Evolutionary conservation across 2,888 invertebrate genomes (phyloP), one percentile per base, ranked within the genome.

Genomic region (Lepidochrysops patricia): DNA sequence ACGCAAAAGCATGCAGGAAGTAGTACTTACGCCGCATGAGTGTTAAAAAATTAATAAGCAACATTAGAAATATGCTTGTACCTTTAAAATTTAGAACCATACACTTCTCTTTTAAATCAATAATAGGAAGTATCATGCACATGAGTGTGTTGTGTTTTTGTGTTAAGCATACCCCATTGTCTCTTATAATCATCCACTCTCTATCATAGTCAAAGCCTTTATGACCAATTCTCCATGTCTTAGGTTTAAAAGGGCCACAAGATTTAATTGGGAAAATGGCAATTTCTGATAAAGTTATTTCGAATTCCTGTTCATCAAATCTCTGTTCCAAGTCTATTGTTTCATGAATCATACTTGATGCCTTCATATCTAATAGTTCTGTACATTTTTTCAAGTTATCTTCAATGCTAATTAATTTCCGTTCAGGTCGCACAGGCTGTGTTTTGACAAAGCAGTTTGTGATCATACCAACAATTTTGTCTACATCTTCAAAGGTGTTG

Each of bases 181-280:
- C 91, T 70, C 93, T 95, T 5, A 97, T 91, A 63, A 99, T 93
- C 96, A 98, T 97, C 97, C 98, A 99, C 73, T 95, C 93, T 67
- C 98, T 91, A 80, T 99, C 99, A 78, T 94, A 97, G 71, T 93
- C 90, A 32, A 99, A 90, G 0, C 98, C 98, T 70, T 93, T 93
- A 0, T 81, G 70, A 9, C 93, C 94, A 60, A 98, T 79, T 62
- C 90, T 87, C 97, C 98, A 98, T 5, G 79, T 72, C 32, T 73
- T 72, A 26, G 95, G 91, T 84, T 93, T 91, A 72, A 93, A 94
- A 5, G 94, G 93, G 0, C 93, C 96, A 80, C 98, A 98, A 0
- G 98, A 98, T 85, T 98, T 98, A 4, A 98, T 91, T 0, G 98
- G 98, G 78, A 95, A 98, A 54, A 98, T 89, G 4, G 76, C 75